Percentiles rank a stretch among this genome's conserved stretches.
These are phyloP conservation scores for crab-eating macaque (Macaca fascicularis) DNA, from an alignment of 2,113 vertebrate genomes.

Conservation along the genomic window T2T-MFA8v1.1 NC_088384.1:27820501-27821000, in stretches of 20 bases:
- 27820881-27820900: no score
- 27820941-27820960: no score
- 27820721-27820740: neutral
- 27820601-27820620: neutral
- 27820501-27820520: neutral
- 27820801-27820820: no score
- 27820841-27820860: no score
- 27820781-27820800: neutral
- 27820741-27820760: neutral
- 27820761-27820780: neutral
- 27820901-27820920: no score
- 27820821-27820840: neutral
- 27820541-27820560: fast-evolving
- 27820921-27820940: no score
- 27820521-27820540: neutral
- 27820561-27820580: fast-evolving
- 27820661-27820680: no score
- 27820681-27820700: no score
- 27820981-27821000: neutral
- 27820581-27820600: neutral
- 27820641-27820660: no score
- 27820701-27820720: no score
- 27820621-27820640: neutral
- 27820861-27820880: no score
- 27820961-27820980: neutral